Evolutionary conservation across 1,140 invertebrate species (phyloP), one percentile per base, ranked within the genome.

Genomic region (Maconellicoccus hirsutus): DNA sequence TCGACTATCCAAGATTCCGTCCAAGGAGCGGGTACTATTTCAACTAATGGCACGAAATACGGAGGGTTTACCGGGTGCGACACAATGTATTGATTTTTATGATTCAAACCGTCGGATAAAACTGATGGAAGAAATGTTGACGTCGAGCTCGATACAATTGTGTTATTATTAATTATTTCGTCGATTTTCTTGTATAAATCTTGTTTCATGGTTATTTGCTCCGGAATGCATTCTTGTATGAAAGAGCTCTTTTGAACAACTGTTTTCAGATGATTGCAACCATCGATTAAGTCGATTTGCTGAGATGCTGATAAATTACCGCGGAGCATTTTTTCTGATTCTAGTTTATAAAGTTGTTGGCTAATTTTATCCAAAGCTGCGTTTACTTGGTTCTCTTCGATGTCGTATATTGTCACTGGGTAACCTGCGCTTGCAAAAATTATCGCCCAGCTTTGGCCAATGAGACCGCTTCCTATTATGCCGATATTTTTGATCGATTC

Each of bases 21-120:
- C 91, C 91, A 96, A 3, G 93, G 90, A 0, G 93, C 91, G 1
- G 95, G 95, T 1, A 98, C 91, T 42, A 98, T 84, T 83, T 98
- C 96, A 0, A 97, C 92, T 29, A 98, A 80, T 0, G 93, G 94
- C 8, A 96, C 89, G 78, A 94, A 98, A 78, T 98, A 97, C 0
- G 95, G 95, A 61, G 96, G 96, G 81, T 98, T 98, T 0, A 97
- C 93, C 33, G 95, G 95, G 82, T 98, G 95, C 7, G 92, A 91
- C 39, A 96, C 87, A 63, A 90, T 83, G 72, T 86, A 78, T 80
- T 93, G 88, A 7, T 84, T 81, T 75, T 85, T 87, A 76, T 96
- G 88, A 77, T 87, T 88, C 59, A 96, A 78, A 63, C 86, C 84
- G 69, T 91, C 88, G 74, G 86, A 89, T 76, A 98, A 92, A 21